A percentile compares a stretch with the other conserved stretches of the same genome.
These are phyloP conservation scores for Laodelphax striatellus DNA, from an alignment of 1,140 invertebrate genomes.

Conservation along the genomic window DNA sequence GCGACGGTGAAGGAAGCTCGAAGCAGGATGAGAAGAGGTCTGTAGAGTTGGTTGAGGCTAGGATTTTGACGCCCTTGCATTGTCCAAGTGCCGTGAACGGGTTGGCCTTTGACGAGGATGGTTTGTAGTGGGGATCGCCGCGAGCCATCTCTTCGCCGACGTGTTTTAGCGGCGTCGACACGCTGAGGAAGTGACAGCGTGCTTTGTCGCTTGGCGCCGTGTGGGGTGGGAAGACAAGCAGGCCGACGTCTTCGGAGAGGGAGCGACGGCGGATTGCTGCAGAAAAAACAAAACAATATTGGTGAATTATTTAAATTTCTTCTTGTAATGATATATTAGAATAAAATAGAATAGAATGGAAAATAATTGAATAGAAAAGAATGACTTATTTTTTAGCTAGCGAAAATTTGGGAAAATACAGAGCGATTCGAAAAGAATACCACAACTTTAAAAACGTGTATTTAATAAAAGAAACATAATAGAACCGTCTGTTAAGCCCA, in stretches of 20 bases:
- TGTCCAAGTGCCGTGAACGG: constrained; percentile 56
- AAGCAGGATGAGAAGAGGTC: constrained; percentile 63
- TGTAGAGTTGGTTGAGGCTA: constrained; percentile 35
- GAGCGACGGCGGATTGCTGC: constrained; percentile 50
- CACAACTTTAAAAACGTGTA: too few relatives aligned
- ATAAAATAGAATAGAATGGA: too few relatives aligned
- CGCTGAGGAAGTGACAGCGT: constrained; percentile 44
- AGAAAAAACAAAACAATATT: too few relatives aligned
- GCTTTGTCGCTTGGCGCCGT: constrained; percentile 56
- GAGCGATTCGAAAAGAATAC: too few relatives aligned
- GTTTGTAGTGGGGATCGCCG: constrained; percentile 63
- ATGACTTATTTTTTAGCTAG: too few relatives aligned
- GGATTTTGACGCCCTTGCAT: constrained; percentile 58
- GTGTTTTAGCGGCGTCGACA: constrained; percentile 38
- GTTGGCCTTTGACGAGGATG: constrained; percentile 40
- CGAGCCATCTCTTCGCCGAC: constrained; percentile 66
- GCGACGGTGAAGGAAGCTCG: constrained; percentile 48
- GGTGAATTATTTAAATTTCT: too few relatives aligned
- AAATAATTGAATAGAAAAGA: too few relatives aligned
- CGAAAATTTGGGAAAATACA: too few relatives aligned
- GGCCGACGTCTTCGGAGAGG: constrained; percentile 50
- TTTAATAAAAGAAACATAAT: too few relatives aligned
- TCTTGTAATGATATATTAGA: too few relatives aligned
- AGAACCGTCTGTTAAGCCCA: too few relatives aligned
- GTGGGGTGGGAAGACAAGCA: constrained; percentile 37